Conservation (phyloP, 37 sponge, comb jelly and placozoan genomes). For the Lycopodina hypogea region DNA sequence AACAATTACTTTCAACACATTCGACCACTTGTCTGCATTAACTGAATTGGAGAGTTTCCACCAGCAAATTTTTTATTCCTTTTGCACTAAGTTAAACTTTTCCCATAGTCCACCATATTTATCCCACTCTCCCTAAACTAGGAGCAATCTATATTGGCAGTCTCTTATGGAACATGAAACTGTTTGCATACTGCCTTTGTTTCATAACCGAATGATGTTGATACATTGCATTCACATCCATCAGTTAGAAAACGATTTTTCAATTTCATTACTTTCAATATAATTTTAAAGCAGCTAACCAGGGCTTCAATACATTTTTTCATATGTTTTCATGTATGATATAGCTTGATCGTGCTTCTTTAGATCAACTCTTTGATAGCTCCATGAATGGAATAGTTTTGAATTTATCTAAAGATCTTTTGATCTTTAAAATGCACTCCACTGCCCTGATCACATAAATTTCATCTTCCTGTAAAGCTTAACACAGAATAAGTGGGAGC, state of each 20-base stretch:
- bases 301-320: constrained; percentile 6
- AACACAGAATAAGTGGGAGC: constrained; percentile 43
- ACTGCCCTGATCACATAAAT: constrained; percentile 55
- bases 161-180: constrained; percentile 42
- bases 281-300: constrained; percentile 8
- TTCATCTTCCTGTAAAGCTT: constrained; percentile 60
- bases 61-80: constrained; percentile 35
- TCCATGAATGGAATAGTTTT: constrained; percentile 30
- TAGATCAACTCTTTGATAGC: not conserved
- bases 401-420: constrained; percentile 30
- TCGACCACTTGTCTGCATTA: constrained; percentile 43
- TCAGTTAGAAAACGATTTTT: constrained; percentile 57
- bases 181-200: constrained; percentile 22
- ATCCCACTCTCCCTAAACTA: constrained; percentile 61
- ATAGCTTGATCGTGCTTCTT: not conserved
- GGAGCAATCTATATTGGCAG: constrained; percentile 25
- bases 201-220: constrained; percentile 37
- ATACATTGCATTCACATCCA: constrained; percentile 58
- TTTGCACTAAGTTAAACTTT: constrained; percentile 60
- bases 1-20: constrained; percentile 50
- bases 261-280: constrained; percentile 27
- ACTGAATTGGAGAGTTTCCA: constrained; percentile 69
- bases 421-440: constrained; percentile 50
- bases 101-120: constrained; percentile 60
- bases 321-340: not conserved